Percentiles rank a stretch among this genome's conserved stretches.
phyloP scores from a whole-genome alignment of 1,140 invertebrate genomes.

The Samia ricini region DNA sequence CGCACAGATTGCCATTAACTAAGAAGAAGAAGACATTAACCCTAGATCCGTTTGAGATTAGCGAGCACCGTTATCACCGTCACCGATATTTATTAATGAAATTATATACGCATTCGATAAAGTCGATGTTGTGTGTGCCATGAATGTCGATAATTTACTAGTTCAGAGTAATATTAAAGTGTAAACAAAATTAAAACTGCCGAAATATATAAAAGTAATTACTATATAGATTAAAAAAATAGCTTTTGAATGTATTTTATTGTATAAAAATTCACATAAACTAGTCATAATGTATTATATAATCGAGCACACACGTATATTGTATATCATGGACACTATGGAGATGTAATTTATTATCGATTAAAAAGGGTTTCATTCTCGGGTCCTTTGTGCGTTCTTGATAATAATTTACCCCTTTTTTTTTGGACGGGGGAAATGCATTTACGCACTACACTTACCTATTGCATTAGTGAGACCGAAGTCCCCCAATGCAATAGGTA shows the following conservation, averaged over 20 bases:
- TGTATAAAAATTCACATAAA: conserved; percentile 21
- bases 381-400: too few species aligned
- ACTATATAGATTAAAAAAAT: conserved; percentile 1
- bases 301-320: conserved; percentile 23
- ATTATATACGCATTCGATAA: background rate
- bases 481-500: too few species aligned
- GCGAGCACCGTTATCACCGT: too few species aligned
- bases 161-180: background rate
- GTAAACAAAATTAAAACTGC: too few species aligned
- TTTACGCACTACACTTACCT: too few species aligned
- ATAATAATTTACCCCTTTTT: too few species aligned
- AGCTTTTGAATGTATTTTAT: conserved; percentile 10
- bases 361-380: too few species aligned
- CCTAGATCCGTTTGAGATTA: background rate
- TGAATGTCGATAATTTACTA: background rate
- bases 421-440: too few species aligned
- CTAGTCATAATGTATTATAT: conserved; percentile 38
- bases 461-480: too few species aligned
- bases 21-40: too few species aligned
- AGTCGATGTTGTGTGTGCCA: background rate
- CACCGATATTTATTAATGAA: background rate
- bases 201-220: conserved; percentile 7
- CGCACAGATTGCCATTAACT: too few species aligned
- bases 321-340: conserved; percentile 1
- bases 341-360: background rate